Percentiles rank a stretch among this genome's conserved stretches.
Evolutionary conservation across 2,797 vertebrate species (phyloP).

Genomic region (Cottoperca gobio): DNA sequence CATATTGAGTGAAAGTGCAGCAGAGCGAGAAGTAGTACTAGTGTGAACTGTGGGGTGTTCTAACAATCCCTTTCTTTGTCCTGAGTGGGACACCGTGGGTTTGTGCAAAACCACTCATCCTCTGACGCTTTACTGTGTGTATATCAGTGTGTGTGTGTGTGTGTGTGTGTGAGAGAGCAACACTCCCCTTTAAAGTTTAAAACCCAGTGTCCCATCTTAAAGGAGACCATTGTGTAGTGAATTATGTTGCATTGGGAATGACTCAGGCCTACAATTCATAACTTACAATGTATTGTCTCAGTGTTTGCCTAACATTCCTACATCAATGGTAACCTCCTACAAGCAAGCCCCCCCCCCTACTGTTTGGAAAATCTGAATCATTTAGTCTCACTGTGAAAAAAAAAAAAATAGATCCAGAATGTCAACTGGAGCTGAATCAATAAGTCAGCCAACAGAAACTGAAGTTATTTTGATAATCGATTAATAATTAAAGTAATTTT

Average conservation of each 20-base stretch:
- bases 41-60: conserved; percentile 38
- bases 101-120: conserved; percentile 51
- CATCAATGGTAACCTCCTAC: conserved; percentile 10
- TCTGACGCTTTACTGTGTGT: conserved; percentile 32
- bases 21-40: conserved; percentile 55
- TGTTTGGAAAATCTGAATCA: conserved; percentile 30
- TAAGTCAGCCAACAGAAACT: background rate
- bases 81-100: conserved; percentile 34
- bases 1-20: conserved; percentile 54
- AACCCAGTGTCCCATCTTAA: conserved; percentile 12
- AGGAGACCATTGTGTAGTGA: conserved; percentile 31
- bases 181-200: conserved; percentile 42
- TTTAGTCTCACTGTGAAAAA: background rate
- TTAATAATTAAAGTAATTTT: background rate
- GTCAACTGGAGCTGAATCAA: background rate
- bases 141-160: conserved; percentile 21
- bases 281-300: conserved; percentile 26
- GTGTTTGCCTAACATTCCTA: conserved; percentile 30
- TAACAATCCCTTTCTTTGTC: conserved; percentile 74
- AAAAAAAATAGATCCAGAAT: background rate
- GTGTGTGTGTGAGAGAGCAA: conserved; percentile 13
- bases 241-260: conserved; percentile 22
- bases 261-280: conserved; percentile 29
- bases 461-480: background rate
- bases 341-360: background rate